phyloP scores from a whole-genome alignment of 1,140 invertebrate species.

The Bombus confusus region DNA sequence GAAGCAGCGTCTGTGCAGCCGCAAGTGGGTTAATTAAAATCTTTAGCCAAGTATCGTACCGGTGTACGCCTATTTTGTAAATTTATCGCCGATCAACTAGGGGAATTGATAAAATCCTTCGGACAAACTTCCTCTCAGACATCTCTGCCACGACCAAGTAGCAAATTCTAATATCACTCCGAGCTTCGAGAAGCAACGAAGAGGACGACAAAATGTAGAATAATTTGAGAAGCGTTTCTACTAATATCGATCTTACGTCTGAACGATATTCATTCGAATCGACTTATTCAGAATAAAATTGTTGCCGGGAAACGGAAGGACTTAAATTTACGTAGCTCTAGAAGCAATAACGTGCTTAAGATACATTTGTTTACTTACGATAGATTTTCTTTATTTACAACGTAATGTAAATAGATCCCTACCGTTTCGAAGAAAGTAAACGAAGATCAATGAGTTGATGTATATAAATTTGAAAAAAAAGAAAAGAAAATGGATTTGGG shows the following conservation, averaged over 20 bases:
- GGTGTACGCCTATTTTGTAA: conserved; percentile 13
- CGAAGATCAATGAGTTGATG: neutral
- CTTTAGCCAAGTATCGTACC: conserved; percentile 14
- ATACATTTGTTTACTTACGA: too few relatives aligned
- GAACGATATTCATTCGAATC: too few relatives aligned
- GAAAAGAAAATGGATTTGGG: neutral
- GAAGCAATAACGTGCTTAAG: too few relatives aligned
- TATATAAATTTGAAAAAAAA: neutral
- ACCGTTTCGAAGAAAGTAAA: neutral
- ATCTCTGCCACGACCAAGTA: neutral
- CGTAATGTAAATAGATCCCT: too few relatives aligned
- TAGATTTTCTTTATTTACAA: too few relatives aligned
- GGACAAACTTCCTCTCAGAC: conserved; percentile 4
- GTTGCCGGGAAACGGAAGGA: neutral
- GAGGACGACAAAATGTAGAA: neutral
- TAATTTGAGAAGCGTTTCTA: neutral
- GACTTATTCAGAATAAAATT: neutral
- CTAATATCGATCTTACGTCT: neutral
- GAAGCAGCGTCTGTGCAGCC: conserved; percentile 10
- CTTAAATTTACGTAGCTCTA: neutral
- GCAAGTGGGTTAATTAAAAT: conserved; percentile 64
- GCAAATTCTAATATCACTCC: neutral
- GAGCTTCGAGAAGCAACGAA: neutral
- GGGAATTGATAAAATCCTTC: neutral
- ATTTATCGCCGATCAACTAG: conserved; percentile 32